Evolutionary conservation across 2,113 vertebrate genomes (phyloP), one percentile per base, ranked within the genome.

Genomic region (Scomber colias): DNA sequence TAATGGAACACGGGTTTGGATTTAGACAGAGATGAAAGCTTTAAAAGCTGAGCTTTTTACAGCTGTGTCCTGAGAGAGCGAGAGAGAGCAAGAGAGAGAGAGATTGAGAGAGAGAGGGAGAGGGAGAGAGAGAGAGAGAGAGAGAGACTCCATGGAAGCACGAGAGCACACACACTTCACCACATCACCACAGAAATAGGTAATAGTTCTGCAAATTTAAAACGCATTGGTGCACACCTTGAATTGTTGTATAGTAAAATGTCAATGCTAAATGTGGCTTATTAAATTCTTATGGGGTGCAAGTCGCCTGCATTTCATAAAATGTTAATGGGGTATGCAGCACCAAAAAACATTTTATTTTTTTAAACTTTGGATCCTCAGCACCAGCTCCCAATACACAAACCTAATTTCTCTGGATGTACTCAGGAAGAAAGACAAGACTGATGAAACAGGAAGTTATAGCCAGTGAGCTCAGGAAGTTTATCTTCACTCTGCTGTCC

Each of bases 11-110:
- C 68, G 83, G 81, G 79, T 88, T 84, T 83, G 80, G 80, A 84
- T 90, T 91, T 80, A 89, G 90, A 90, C 31, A 15, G 64, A 75
- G 77, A 89, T 89, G 81, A 83, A 87, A 83, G 87, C 81, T 70
- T 78, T 76, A 80, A 86, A 72, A 83, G 81, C 70, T 1, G 53
- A 77, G 81, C 66, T 84, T 89, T 90, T 88, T 82, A 85, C 83
- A 83, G 81, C 83, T 68, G 19, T 81, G 81, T 72, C 70, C 83
- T 61, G 35, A 8, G 82, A 88, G 44, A 87, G 49, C 73, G 63
- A 72, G 46, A 51, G 11, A 82, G 49, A 61, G 72, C 14, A 54
- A 27, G 24, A 27, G 24, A 27, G 24, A 27, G 24, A 27, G 24
- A 27, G 30, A 55, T n/a, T n/a, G 11, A 12, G 54, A 75, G 35